phyloP scores from a whole-genome alignment of 2,797 vertebrate species.

The Periophthalmus magnuspinnatus region DNA sequence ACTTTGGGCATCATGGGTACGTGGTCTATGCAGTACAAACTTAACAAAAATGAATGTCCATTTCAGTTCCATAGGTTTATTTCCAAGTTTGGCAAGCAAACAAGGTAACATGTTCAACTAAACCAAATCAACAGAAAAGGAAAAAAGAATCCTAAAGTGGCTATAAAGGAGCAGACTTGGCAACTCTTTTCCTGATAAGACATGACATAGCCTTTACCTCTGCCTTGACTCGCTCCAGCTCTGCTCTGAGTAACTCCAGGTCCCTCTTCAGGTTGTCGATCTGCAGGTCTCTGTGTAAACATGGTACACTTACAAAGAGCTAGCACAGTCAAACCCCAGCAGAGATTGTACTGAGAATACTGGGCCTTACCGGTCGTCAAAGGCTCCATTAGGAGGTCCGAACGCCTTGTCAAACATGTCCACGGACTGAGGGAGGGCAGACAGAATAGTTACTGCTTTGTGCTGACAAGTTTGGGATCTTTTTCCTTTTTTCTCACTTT shows the following conservation, averaged over 20 bases:
- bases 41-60: too few species aligned
- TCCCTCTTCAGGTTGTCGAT: conserved; percentile 89
- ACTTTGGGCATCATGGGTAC: too few species aligned
- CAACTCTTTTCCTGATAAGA: not conserved
- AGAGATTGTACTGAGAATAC: not conserved
- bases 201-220: conserved; percentile 80
- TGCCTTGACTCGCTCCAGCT: conserved; percentile 90
- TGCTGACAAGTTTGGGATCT: not conserved
- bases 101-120: too few species aligned
- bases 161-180: too few species aligned
- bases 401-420: conserved; percentile 94
- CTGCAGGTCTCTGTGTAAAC: conserved; percentile 85
- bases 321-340: not conserved
- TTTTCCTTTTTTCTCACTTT: too few species aligned
- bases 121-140: too few species aligned
- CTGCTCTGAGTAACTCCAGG: conserved; percentile 81
- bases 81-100: too few species aligned
- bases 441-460: not conserved
- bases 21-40: too few species aligned
- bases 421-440: conserved; percentile 49
- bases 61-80: too few species aligned
- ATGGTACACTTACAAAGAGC: conserved; percentile 11
- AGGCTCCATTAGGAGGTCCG: conserved; percentile 87
- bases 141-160: too few species aligned
- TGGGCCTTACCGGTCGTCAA: conserved; percentile 84